These are phyloP conservation scores for Gymnoscopelus microlampas DNA, from an alignment of 2,797 vertebrate species.

Conservation along the genomic window DNA sequence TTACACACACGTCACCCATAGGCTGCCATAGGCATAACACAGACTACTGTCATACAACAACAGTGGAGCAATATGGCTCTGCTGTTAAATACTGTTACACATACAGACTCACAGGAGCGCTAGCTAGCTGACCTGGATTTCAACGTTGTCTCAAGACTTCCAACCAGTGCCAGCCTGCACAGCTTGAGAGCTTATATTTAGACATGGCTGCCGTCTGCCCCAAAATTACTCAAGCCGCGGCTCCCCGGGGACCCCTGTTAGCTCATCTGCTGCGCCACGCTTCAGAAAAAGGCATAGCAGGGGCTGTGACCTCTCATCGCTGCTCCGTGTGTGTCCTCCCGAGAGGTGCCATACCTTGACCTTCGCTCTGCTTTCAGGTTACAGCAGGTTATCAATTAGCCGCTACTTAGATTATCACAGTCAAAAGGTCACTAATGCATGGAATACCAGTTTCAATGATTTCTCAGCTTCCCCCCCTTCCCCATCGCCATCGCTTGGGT, in stretches of 20 bases:
- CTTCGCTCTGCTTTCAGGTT: slow-evolving; percentile 80
- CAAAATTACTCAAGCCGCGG: slow-evolving; percentile 74
- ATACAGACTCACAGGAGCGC: slow-evolving; percentile 32
- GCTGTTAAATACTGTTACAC: slow-evolving; percentile 28
- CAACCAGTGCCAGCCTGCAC: slow-evolving; percentile 68
- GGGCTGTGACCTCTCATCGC: slow-evolving; percentile 76
- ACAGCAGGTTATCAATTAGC: slow-evolving; percentile 84
- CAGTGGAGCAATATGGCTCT: neutral
- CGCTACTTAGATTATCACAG: slow-evolving; percentile 75
- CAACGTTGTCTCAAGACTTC: slow-evolving; percentile 73
- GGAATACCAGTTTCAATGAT: slow-evolving; percentile 77
- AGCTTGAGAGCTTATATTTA: slow-evolving; percentile 80
- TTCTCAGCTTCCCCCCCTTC: slow-evolving; percentile 35
- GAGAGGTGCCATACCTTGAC: slow-evolving; percentile 79
- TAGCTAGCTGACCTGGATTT: slow-evolving; percentile 71
- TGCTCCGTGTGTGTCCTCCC: slow-evolving; percentile 79
- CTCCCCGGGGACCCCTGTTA: slow-evolving; percentile 72
- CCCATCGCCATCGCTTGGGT: slow-evolving; percentile 19
- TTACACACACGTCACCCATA: too few relatives aligned
- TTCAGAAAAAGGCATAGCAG: slow-evolving; percentile 62
- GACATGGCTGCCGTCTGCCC: slow-evolving; percentile 73
- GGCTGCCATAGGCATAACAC: neutral
- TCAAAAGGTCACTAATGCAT: slow-evolving; percentile 72
- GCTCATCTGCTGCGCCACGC: slow-evolving; percentile 71
- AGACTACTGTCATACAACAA: neutral